A percentile compares a stretch with the other conserved stretches of the same genome.
phyloP scores from a whole-genome alignment of 1,140 invertebrate genomes.

The Marisa cornuarietis region DNA sequence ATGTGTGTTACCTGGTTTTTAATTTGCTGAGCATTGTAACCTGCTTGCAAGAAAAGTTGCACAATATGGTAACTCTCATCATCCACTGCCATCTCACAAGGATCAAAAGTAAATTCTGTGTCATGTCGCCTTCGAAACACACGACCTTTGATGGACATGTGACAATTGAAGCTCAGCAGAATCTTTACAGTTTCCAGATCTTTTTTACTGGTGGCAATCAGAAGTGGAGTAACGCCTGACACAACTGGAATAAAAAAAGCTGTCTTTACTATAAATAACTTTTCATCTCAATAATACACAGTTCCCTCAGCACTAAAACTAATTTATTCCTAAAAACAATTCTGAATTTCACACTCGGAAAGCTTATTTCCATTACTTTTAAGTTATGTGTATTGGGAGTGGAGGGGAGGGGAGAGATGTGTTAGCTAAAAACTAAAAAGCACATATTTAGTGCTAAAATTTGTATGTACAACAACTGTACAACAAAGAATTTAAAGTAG shows the following conservation, averaged over 20 bases:
- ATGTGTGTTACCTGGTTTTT: not conserved
- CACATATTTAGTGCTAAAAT: no score
- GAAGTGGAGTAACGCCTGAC: constrained; percentile 38
- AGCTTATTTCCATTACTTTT: no score
- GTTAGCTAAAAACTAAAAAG: no score
- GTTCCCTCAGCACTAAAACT: no score
- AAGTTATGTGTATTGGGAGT: no score
- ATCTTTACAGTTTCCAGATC: constrained; percentile 26
- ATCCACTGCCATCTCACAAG: constrained; percentile 24
- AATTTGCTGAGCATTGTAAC: constrained; percentile 25
- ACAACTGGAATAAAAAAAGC: constrained; percentile 25
- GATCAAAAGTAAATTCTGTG: constrained; percentile 26
- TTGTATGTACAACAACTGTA: no score
- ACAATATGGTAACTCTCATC: constrained; percentile 19
- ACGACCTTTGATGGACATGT: constrained; percentile 16
- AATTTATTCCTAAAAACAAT: no score
- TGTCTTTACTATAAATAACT: no score
- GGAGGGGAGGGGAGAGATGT: no score
- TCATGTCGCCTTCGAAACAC: constrained; percentile 9
- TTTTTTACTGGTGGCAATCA: constrained; percentile 32
- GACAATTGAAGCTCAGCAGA: constrained; percentile 25
- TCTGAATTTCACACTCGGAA: no score
- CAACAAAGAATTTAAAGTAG: no score
- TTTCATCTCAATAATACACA: no score
- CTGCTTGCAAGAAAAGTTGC: constrained; percentile 21